Percentiles rank a stretch among this genome's conserved stretches.
Conservation (phyloP, 1,140 invertebrate species). For the Leptinotarsa defecta region DNA sequence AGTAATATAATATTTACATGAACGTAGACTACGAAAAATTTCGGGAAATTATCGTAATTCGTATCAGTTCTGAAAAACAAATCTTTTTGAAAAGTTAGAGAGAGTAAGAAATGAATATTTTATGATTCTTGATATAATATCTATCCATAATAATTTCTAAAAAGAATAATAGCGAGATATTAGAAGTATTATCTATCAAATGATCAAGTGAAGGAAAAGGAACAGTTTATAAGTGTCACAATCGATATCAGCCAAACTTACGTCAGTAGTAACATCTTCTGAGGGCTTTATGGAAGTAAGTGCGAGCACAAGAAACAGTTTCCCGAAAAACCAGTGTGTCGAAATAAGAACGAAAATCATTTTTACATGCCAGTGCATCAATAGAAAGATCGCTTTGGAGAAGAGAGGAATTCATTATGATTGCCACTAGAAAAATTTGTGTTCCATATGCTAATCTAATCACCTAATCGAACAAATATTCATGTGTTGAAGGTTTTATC, state of each 20-base stretch:
- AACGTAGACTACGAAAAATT: too few relatives aligned
- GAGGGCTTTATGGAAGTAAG: not conserved
- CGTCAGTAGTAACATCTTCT: not conserved
- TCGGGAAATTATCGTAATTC: too few relatives aligned
- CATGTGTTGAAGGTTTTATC: not conserved
- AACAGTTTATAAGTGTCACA: too few relatives aligned
- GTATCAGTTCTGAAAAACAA: too few relatives aligned
- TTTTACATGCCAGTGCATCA: not conserved
- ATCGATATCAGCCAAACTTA: not conserved
- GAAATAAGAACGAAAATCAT: conserved; percentile 2
- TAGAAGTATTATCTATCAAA: too few relatives aligned
- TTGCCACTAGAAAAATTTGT: not conserved
- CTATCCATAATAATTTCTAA: too few relatives aligned
- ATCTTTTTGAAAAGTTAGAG: too few relatives aligned
- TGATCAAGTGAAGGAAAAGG: too few relatives aligned
- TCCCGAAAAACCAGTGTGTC: conserved; percentile 7
- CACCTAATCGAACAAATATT: not conserved
- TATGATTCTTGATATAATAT: too few relatives aligned
- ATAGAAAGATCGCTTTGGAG: not conserved
- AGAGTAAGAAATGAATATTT: too few relatives aligned
- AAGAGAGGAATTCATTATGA: not conserved
- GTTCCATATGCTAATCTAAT: conserved; percentile 11
- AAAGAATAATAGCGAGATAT: too few relatives aligned
- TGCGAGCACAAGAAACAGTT: not conserved
- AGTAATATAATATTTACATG: too few relatives aligned